Base-by-base conservation (phyloP, 2,797 vertebrate species). In the Spea hammondii region DNA sequence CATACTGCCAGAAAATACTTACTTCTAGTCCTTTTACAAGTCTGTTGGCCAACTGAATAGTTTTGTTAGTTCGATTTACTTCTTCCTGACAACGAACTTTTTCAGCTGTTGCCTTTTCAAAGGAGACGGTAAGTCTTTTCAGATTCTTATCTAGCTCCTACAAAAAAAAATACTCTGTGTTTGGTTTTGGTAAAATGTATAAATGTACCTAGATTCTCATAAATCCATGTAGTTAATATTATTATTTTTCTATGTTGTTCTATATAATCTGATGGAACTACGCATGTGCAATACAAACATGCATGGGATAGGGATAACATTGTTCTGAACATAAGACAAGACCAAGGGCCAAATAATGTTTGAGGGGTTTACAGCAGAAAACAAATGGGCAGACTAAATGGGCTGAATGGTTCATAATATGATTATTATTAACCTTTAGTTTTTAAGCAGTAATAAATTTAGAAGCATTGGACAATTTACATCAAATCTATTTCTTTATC, bases 61-160 rank as follows among this genome's bases (percentile, higher is more conserved):
- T 93, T 84, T 88, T 92, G 85, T 89, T 94, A 79, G 91, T 94
- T 74, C 12, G 79, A 12, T 86, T 91, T 85, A 94, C 92, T 84
- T 95, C 90, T 85, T 92, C 91, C 86, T 95, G 93, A 91, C 91
- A 93, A 44, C n/a, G 83, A 74, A 94, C 83, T 88, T 94, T 93
- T 87, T 96, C 91, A 74, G 90, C 87, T 74, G 84, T 92, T 70
- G 91, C 91, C 83, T 88, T 94, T 88, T 95, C 85, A 84, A 94
- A 93, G 71, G 92, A 93, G 87, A 88, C 85, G 14, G 87, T 94
- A 51, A 96, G 89, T 60, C 84, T 89, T 82, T 77, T 84, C 12
- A 95, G 91, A 85, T 91, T 94, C 78, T 76, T 84, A 82, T 93
- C 92, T 82, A 96, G 89, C 85, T 94, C 93, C 93, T 96, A 32